These are phyloP conservation scores for Heloderma charlesbogerti DNA, from an alignment of 2,113 vertebrate species.

Conservation along the genomic window DNA sequence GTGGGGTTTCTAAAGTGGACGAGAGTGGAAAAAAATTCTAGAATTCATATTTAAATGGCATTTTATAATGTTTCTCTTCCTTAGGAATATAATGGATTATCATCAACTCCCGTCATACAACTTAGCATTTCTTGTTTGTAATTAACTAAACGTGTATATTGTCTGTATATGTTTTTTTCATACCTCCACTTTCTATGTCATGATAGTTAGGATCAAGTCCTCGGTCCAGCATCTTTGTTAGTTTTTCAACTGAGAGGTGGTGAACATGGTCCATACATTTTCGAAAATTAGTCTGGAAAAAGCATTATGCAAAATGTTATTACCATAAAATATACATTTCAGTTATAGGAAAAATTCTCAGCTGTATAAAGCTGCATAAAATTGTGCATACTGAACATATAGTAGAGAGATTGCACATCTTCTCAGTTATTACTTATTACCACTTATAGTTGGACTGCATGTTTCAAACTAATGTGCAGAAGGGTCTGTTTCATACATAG, in stretches of 20 bases:
- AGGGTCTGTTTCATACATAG: not conserved
- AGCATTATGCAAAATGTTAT: not conserved
- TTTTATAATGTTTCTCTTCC: not conserved
- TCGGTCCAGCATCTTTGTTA: constrained; percentile 89
- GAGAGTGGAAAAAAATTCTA: constrained; percentile 30
- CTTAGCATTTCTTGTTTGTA: not conserved
- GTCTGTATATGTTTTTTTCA: constrained; percentile 45
- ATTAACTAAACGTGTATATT: not conserved
- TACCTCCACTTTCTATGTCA: constrained; percentile 92
- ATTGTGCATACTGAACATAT: not conserved
- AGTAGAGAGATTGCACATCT: not conserved
- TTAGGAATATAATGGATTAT: not conserved
- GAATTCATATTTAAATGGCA: not conserved
- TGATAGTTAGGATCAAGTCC: constrained; percentile 97
- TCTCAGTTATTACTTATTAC: not conserved
- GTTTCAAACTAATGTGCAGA: not conserved
- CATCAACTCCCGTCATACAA: not conserved
- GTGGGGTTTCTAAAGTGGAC: constrained; percentile 84
- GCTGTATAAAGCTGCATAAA: not conserved
- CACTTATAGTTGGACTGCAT: not conserved
- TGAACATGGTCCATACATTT: constrained; percentile 94
- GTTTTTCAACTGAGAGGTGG: constrained; percentile 89
- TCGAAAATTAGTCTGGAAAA: constrained; percentile 87
- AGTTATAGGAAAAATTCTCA: not conserved
- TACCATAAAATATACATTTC: not conserved